Percentiles rank a stretch among this genome's conserved stretches.
phyloP scores from a whole-genome alignment of 1,140 invertebrate genomes.

The Temnothorax longispinosus region DNA sequence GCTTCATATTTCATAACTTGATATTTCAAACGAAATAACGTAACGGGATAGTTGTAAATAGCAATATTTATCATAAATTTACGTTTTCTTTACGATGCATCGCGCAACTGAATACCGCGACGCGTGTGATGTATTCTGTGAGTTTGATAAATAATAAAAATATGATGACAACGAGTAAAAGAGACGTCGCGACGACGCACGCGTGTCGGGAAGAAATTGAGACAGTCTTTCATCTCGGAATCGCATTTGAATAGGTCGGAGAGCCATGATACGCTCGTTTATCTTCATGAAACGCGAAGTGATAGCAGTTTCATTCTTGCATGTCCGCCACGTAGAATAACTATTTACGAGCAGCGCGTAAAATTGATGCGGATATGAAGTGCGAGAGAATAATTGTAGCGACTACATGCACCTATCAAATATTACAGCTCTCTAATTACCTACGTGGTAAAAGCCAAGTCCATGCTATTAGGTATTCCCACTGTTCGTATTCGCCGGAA shows the following conservation, averaged over 20 bases:
- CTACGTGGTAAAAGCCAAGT: background rate
- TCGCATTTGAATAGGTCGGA: constrained; percentile 47
- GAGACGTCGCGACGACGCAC: background rate
- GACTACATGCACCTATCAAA: background rate
- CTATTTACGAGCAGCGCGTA: constrained; percentile 1
- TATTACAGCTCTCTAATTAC: background rate
- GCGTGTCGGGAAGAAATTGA: constrained; percentile 22
- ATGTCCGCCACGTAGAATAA: background rate
- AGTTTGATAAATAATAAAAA: constrained; percentile 14
- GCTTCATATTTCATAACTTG: background rate
- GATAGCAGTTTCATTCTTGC: constrained; percentile 27
- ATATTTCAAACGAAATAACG: background rate
- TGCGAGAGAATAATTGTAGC: constrained; percentile 5
- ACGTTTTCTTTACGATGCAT: background rate
- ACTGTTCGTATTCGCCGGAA: background rate
- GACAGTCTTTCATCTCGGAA: constrained; percentile 46
- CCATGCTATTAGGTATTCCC: background rate
- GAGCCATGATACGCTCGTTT: constrained; percentile 38
- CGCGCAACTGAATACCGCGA: background rate
- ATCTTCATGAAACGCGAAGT: constrained; percentile 34
- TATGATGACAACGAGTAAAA: background rate
- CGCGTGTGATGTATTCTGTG: background rate
- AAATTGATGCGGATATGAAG: constrained; percentile 33
- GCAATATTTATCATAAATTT: constrained; percentile 8
- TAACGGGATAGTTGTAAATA: background rate